Base-by-base conservation (phyloP, 2,888 invertebrate species). In the Aleiodes leptofemur region DNA sequence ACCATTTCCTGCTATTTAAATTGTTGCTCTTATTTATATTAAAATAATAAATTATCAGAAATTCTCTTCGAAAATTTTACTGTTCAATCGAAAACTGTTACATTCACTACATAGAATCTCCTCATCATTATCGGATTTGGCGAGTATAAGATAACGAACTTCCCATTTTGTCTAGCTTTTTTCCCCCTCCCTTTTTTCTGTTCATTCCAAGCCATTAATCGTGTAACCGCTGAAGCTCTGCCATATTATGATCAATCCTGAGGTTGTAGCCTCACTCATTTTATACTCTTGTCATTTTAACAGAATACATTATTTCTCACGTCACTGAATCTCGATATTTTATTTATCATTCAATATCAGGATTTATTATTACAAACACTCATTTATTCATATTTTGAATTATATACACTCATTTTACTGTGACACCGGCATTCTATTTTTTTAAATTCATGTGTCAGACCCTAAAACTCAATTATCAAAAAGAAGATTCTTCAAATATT, bases 1-100 rank as follows among this genome's bases (percentile, higher is more conserved):
- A 77, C 61, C 50, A 73, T 69, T 71, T 34, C 56, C 48, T 69
- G 68, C 38, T 72, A 43, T 56, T 66, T 53, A 74, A 61, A 23
- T 71, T 74, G 70, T 64, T 75, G 14, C 23, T 74, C 59, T 64
- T 16, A 74, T 75, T 61, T 23, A 73, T 66, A 16, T 11, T 68
- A 50, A 0, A 57, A 38, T 2, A 6, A 69, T 38, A 66, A 14
- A 55, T 72, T 43, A 73, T 64, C 51, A 51, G 29, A 53, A 66
- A 66, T 75, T 51, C n/a, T 48, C 57, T 70, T 34, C 6, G 9
- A 14, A 48, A 11, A 64, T 48, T 64, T 14, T 11, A 16, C 16
- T 16, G 14, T 14, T 7, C 11, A 48, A 48, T 64, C 11, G 43
- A 43, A 64, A 64, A 29, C 6, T 48, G 9, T 53, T 48, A 34